Evolutionary conservation across 1,140 invertebrate species (phyloP), one percentile per base, ranked within the genome.

Genomic region (Episyrphus balteatus): DNA sequence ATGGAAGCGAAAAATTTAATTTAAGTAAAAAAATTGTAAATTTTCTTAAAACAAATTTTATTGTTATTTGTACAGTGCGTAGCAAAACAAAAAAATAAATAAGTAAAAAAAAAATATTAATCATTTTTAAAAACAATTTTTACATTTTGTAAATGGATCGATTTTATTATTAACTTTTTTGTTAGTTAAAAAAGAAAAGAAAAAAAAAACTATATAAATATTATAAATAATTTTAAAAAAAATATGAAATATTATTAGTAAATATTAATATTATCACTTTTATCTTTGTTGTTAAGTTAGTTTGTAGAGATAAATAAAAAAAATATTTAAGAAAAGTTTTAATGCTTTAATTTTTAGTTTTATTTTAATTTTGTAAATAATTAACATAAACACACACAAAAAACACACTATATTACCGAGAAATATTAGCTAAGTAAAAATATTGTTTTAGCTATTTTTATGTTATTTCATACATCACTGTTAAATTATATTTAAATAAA

Each of bases 131-230:
- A 43, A 49, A 57, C 43, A 44, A 52, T 49, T 57, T 55, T 57
- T 54, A 57, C 48, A 55, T 48, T 55, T 66, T 66, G 63, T 66
- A 66, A 66, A 66, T 66, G 63, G 61, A 66, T 66, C 63, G 63
- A 66, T 66, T 63, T 64, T 66, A 65, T 61, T n/a, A 17, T 37
- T 37, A 14, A 14, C 15, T 37, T 17, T n/a, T n/a, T 26, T 26
- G 21, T 26, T 26, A 26, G 21, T 26, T 26, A 26, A 26, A 26
- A 43, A 30, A 48, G 12, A 21, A 15, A 44, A 31, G 39, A 21
- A 15, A 12, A 37, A 46, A 46, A 46, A 38, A 37, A 37, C 17
- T 21, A 44, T 37, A 19, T 34, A 11, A 36, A 36, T 32, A 44
- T 33, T 57, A 39, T 21, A 18, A 40, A 34, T 17, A 39, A 32